Evolutionary conservation across 2,113 vertebrate species (phyloP).

Genomic region (Zosterops pallidus): DNA sequence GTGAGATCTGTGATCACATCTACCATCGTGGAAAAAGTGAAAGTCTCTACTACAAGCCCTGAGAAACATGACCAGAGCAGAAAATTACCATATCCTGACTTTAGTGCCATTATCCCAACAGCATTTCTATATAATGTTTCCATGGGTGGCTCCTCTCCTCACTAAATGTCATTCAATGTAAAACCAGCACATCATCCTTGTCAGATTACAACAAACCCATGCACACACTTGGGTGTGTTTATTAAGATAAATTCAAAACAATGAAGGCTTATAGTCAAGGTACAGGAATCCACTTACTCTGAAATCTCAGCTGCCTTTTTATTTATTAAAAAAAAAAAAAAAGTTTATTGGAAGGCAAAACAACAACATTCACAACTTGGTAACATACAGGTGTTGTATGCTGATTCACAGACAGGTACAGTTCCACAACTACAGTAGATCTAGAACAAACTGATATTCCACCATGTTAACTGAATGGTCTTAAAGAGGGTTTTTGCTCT

Average conservation of each 20-base stretch:
- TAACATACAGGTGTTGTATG: conserved; percentile 53
- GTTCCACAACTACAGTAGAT: conserved; percentile 69
- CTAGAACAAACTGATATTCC: conserved; percentile 61
- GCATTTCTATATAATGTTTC: neutral
- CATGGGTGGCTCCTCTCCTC: neutral
- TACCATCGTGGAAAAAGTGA: rapidly evolving
- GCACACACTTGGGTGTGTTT: no score
- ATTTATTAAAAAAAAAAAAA: neutral
- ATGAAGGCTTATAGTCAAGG: neutral
- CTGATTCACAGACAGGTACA: conserved; percentile 55
- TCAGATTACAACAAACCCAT: neutral
- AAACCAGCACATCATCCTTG: neutral
- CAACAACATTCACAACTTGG: conserved; percentile 70
- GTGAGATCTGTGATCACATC: no score
- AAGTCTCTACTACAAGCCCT: neutral
- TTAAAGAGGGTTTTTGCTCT: conserved; percentile 42
- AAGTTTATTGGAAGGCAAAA: conserved; percentile 79
- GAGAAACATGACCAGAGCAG: rapidly evolving
- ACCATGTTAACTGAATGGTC: neutral
- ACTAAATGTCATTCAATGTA: neutral
- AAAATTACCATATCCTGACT: neutral
- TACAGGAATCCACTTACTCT: neutral
- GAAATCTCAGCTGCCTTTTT: neutral
- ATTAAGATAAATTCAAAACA: neutral
- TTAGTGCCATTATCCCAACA: neutral